Percentiles rank a stretch among this genome's conserved stretches.
These are phyloP conservation scores for Nymphicus hollandicus DNA, from an alignment of 2,113 vertebrate species.

Conservation along the genomic window DNA sequence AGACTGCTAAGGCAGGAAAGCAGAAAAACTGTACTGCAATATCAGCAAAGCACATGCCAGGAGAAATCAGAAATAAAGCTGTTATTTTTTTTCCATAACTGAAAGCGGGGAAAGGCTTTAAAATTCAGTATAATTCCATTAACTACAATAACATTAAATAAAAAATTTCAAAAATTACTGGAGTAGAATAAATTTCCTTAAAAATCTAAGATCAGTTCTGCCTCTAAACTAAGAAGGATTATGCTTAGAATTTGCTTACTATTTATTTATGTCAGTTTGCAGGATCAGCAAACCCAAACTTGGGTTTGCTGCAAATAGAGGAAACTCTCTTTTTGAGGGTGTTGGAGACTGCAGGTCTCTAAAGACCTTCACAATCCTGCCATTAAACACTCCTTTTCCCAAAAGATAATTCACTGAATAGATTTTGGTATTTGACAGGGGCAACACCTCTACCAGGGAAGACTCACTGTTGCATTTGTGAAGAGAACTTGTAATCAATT, in stretches of 20 bases:
- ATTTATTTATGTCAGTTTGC: background rate
- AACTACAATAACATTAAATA: background rate
- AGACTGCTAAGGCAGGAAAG: background rate
- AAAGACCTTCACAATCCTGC: background rate
- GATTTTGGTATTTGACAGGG: background rate
- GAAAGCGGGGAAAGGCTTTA: background rate
- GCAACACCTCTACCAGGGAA: background rate
- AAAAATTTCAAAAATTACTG: background rate
- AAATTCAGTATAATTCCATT: background rate
- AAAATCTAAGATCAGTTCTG: background rate
- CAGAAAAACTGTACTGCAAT: background rate
- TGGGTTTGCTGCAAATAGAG: background rate
- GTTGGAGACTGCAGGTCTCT: background rate
- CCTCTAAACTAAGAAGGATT: background rate
- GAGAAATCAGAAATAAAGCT: background rate
- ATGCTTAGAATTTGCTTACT: background rate
- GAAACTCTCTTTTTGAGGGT: background rate
- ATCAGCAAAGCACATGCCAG: background rate
- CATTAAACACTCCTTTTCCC: background rate
- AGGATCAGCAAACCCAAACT: background rate
- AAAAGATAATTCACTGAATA: background rate
- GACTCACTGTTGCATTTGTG: background rate
- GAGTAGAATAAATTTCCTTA: background rate
- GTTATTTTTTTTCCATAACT: background rate
- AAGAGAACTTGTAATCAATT: background rate